Conservation (phyloP, 2,888 invertebrate genomes). For the Emesis russula region DNA sequence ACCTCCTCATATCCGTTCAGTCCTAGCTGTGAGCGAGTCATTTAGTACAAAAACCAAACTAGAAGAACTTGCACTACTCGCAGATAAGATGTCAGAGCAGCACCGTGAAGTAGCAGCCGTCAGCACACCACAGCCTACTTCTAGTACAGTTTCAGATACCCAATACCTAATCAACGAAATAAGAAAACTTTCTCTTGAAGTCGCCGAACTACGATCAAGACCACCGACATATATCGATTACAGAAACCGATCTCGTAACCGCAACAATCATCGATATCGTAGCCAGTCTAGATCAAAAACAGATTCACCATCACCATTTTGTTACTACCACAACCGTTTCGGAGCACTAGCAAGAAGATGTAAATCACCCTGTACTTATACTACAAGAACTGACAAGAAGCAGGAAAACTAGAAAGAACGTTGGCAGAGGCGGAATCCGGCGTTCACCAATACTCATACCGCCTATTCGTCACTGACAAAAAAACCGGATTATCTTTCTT, state of each 20-base stretch:
- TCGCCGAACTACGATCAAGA: not conserved
- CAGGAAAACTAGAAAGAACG: constrained; percentile 36
- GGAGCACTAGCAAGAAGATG: constrained; percentile 53
- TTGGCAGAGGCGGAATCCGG: constrained; percentile 52
- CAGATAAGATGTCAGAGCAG: too few species aligned
- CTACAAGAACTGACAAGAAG: not conserved
- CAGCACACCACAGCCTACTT: too few species aligned
- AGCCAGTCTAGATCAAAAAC: constrained; percentile 13
- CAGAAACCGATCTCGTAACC: too few species aligned
- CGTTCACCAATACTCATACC: constrained; percentile 41
- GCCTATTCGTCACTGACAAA: constrained; percentile 62
- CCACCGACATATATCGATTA: constrained; percentile 22
- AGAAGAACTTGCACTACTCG: too few species aligned
- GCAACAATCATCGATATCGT: not conserved
- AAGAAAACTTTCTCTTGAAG: not conserved
- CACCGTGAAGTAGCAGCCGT: too few species aligned
- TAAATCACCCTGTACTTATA: constrained; percentile 21
- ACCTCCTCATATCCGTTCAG: too few species aligned
- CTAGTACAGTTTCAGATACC: too few species aligned
- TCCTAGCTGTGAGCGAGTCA: too few species aligned
- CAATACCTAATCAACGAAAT: not conserved
- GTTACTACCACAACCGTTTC: constrained; percentile 64
- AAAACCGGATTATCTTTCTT: constrained; percentile 21
- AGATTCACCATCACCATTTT: constrained; percentile 34
- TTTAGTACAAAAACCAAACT: too few species aligned